Evolutionary conservation across 1,140 invertebrate species (phyloP), one percentile per base, ranked within the genome.

Genomic region (Eumaeus atala): DNA sequence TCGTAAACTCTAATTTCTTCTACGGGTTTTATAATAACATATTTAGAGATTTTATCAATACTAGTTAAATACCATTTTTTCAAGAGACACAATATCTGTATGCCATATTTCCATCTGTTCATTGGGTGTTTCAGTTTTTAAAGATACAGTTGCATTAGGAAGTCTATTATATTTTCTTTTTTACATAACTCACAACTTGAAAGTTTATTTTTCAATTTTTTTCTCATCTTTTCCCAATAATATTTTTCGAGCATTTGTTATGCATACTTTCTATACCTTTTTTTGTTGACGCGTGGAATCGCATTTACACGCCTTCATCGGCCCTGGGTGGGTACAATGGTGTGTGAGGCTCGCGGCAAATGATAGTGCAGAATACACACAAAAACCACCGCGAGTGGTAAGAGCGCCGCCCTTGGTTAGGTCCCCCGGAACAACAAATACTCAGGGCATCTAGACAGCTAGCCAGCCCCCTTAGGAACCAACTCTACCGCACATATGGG

Each of bases 121-220:
- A n/a, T 35, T 11, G 3, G 48, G 48, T n/a, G 48, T 50, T 35
- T 50, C 48, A 12, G 48, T 50, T 50, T 50, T n/a, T 6, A n/a
- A 35, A n/a, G 48, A 10, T 9, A 50, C 1, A 1, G 48, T 35
- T 12, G 5, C 16, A 50, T 50, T 35, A 6, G 48, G 48, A 18
- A 28, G 47, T 21, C 47, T 18, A 33, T 48, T 48, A 48, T 48
- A 48, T 48, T 48, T 48, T 48, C 47, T 48, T 48, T 48, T 48
- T 48, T 48, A 48, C 47, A 48, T 9, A 12, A 5, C n/a, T 48
- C 47, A 48, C 17, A 48, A 48, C 21, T 3, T 10, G 28, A 10
- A 3, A 48, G 9, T 4, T 17, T 28, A 28, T 48, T 48, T 48
- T 48, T 21, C 21, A 28, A 3, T 28, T 28, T 28, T 28, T 28